phyloP scores from a whole-genome alignment of 1,140 invertebrate species.

The Tetranychus urticae region DNA sequence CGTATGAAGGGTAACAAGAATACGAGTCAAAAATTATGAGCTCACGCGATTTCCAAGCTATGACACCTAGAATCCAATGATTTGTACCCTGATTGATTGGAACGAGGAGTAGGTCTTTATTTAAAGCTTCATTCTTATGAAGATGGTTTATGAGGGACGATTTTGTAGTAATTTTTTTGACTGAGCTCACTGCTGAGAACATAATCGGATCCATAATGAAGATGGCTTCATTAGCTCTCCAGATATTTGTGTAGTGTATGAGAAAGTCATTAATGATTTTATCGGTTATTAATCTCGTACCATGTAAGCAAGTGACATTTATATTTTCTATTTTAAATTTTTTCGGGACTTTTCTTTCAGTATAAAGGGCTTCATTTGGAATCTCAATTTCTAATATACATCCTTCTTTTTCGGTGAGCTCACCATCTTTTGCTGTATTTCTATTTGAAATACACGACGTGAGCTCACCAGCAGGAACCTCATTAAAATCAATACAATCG shows the following conservation, averaged over 20 bases:
- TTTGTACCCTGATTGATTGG: neutral
- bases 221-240: neutral
- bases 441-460: too few relatives aligned
- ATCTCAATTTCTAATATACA: neutral
- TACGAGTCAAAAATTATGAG: neutral
- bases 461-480: too few relatives aligned
- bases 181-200: neutral
- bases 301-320: neutral
- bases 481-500: too few relatives aligned
- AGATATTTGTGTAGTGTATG: neutral
- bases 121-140: neutral
- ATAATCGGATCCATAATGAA: neutral
- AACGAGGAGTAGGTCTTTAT: neutral
- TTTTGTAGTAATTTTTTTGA: neutral
- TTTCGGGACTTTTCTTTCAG: neutral
- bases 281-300: neutral
- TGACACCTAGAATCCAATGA: neutral
- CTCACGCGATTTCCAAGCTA: neutral
- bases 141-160: neutral
- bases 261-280: neutral
- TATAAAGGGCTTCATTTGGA: neutral
- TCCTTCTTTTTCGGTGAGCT: too few relatives aligned
- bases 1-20: neutral
- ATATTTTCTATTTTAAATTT: neutral
- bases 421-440: too few relatives aligned